A percentile compares a stretch with the other conserved stretches of the same genome.
phyloP scores from a whole-genome alignment of 2,888 invertebrate species.

The Oscheius onirici region DNA sequence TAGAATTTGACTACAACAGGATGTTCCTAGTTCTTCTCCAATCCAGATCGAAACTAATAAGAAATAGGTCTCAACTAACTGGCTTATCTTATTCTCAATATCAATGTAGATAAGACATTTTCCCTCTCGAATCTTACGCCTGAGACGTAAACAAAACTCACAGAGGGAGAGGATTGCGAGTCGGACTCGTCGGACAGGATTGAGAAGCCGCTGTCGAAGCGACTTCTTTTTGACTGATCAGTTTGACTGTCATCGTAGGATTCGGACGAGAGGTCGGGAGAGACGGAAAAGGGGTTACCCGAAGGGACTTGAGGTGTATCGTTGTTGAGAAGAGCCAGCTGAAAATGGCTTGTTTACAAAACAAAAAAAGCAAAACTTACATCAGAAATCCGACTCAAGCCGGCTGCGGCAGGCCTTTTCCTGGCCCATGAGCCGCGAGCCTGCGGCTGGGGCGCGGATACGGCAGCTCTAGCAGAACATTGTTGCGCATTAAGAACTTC shows the following conservation, averaged over 20 bases:
- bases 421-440: conserved; percentile 18
- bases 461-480: neutral
- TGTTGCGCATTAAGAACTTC: conserved; percentile 19
- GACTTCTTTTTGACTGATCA: conserved; percentile 26
- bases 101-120: neutral
- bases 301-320: conserved; percentile 27
- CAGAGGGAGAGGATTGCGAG: conserved; percentile 21
- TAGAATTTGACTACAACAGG: no score
- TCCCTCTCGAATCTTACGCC: neutral
- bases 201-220: conserved; percentile 28
- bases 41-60: no score
- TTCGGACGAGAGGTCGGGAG: neutral
- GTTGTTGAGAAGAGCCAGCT: conserved; percentile 1
- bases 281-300: neutral
- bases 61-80: no score
- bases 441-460: neutral
- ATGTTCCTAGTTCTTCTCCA: no score
- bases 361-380: neutral
- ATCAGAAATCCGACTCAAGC: conserved; percentile 8
- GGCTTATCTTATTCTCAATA: no score
- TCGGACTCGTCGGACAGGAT: conserved; percentile 31
- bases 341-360: neutral
- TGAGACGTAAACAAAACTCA: neutral
- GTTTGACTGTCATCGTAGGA: conserved; percentile 11
- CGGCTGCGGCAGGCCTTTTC: conserved; percentile 19